phyloP scores from a whole-genome alignment of 2,797 vertebrate genomes.

The Tachyglossus aculeatus region DNA sequence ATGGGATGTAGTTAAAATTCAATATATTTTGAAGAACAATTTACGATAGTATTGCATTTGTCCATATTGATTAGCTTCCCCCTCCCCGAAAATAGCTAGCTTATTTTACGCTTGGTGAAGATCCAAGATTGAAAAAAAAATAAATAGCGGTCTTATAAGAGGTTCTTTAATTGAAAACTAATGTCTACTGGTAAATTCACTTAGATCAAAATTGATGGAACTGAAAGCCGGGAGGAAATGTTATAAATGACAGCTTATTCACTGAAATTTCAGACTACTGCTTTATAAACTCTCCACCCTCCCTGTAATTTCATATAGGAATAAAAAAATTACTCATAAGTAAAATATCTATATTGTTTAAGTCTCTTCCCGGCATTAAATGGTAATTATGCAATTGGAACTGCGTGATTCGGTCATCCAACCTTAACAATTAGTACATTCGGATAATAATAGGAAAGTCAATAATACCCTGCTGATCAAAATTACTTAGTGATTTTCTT shows the following conservation, averaged over 20 bases:
- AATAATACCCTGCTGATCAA: background rate
- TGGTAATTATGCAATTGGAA: background rate
- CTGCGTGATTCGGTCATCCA: background rate
- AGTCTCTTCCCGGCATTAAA: background rate
- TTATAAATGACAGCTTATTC: background rate
- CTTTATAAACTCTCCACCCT: background rate
- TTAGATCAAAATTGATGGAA: background rate
- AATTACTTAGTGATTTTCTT: background rate
- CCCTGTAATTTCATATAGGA: background rate
- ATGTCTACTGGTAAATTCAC: background rate
- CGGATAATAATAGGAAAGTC: background rate
- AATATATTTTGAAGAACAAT: constrained; percentile 6
- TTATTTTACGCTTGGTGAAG: too few species aligned
- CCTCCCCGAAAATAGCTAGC: too few species aligned
- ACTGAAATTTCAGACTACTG: background rate
- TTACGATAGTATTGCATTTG: too few species aligned
- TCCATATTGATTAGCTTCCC: too few species aligned
- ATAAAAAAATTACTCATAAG: constrained; percentile 13
- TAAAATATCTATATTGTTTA: background rate
- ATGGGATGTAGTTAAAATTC: background rate
- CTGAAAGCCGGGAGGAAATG: background rate
- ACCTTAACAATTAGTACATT: background rate
- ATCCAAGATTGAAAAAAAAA: too few species aligned
- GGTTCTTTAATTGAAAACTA: background rate
- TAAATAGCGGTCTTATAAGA: too few species aligned